Percentiles rank a stretch among this genome's conserved stretches.
Conservation (phyloP, 1,140 invertebrate genomes). For the Pinna nobilis region DNA sequence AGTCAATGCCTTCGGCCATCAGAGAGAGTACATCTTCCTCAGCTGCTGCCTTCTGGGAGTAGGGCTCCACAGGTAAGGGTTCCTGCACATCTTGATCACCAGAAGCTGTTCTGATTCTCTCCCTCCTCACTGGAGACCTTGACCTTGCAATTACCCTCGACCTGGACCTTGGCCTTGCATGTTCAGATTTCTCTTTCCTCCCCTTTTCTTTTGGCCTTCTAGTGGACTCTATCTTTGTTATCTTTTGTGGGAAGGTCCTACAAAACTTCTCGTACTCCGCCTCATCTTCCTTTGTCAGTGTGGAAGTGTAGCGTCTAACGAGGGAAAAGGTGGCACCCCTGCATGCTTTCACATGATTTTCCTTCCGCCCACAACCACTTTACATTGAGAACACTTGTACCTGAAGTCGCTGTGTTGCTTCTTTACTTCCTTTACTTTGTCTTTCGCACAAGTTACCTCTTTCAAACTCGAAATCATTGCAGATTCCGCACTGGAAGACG, state of each 20-base stretch:
- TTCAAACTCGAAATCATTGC: conserved; percentile 8
- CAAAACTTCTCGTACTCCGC: neutral
- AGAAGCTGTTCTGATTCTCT: neutral
- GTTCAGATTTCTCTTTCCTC: neutral
- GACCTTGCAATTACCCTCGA: neutral
- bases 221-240: neutral
- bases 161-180: neutral
- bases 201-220: neutral
- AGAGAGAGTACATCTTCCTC: neutral
- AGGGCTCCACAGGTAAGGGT: neutral
- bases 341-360: neutral
- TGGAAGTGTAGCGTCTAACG: neutral
- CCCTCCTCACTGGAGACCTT: neutral
- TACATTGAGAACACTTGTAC: conserved; percentile 9
- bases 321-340: neutral
- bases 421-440: conserved; percentile 10
- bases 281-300: neutral
- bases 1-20: neutral
- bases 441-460: neutral
- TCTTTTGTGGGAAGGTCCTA: neutral
- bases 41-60: neutral
- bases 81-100: neutral
- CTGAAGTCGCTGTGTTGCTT: conserved; percentile 16
- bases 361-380: neutral
- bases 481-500: neutral